These are phyloP conservation scores for Oegoconia quadripuncta DNA, from an alignment of 2,888 invertebrate genomes.

Conservation along the genomic window DNA sequence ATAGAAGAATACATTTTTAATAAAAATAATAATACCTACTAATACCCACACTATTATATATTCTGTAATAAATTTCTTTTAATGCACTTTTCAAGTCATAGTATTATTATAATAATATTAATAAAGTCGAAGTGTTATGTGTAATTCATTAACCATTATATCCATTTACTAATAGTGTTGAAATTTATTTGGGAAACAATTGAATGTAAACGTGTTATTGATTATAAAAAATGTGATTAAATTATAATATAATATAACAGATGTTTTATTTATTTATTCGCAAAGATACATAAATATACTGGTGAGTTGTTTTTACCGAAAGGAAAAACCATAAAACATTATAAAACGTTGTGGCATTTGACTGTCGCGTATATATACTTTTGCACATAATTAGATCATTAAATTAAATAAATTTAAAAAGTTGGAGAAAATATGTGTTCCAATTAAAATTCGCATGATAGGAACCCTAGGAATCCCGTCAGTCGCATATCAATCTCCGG, in stretches of 20 bases:
- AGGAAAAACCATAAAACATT: no score
- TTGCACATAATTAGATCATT: no score
- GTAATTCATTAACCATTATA: conserved; percentile 11
- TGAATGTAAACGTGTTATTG: conserved; percentile 34
- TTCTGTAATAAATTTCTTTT: conserved; percentile 1
- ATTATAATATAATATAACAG: conserved; percentile 24
- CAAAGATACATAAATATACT: no score
- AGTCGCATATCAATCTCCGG: no score
- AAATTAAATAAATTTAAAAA: no score
- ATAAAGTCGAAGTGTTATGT: conserved; percentile 15
- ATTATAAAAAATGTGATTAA: conserved; percentile 39
- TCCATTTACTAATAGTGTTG: conserved; percentile 22
- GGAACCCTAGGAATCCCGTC: no score
- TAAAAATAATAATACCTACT: neutral
- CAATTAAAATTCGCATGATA: no score
- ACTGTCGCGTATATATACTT: no score
- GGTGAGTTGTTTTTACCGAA: no score
- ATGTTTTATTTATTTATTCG: conserved; percentile 14
- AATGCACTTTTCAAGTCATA: conserved; percentile 11
- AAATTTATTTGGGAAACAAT: conserved; percentile 32
- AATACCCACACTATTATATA: neutral
- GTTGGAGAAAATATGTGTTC: no score
- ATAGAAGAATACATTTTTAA: neutral
- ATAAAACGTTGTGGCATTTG: no score
- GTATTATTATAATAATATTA: conserved; percentile 1